phyloP scores from a whole-genome alignment of 2,797 vertebrate genomes.

The Okamejei kenojei region DNA sequence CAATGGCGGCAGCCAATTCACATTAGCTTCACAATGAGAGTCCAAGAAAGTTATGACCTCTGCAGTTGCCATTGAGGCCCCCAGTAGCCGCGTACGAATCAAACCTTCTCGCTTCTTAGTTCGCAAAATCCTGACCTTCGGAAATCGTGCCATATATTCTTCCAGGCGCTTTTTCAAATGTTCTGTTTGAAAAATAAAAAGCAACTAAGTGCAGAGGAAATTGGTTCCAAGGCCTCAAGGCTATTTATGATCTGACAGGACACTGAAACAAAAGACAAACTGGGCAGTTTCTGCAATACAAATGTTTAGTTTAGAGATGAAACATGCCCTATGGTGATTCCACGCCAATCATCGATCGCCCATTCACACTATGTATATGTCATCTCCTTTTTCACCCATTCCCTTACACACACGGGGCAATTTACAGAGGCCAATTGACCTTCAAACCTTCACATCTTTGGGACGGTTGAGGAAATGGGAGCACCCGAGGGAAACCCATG shows the following conservation, averaged over 20 bases:
- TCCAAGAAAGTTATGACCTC: slow-evolving; percentile 95
- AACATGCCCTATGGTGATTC: no score
- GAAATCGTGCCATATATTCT: slow-evolving; percentile 81
- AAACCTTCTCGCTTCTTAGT: slow-evolving; percentile 88
- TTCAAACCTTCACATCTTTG: no score
- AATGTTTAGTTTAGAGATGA: no score
- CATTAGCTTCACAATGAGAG: slow-evolving; percentile 90
- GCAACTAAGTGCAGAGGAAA: neutral
- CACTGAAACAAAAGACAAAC: neutral
- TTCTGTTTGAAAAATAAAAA: slow-evolving; percentile 54
- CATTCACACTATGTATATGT: no score
- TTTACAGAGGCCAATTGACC: no score
- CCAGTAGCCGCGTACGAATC: slow-evolving; percentile 86
- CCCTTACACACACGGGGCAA: no score
- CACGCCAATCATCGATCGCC: no score
- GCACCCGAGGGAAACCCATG: no score
- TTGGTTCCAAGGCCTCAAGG: neutral
- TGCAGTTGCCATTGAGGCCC: slow-evolving; percentile 73
- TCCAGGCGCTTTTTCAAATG: slow-evolving; percentile 83
- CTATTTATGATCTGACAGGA: no score
- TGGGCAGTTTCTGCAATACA: neutral
- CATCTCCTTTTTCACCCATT: no score
- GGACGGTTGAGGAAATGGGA: no score
- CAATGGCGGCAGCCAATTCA: slow-evolving; percentile 92
- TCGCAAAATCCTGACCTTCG: slow-evolving; percentile 80